These are phyloP conservation scores for Pseudeuparius sepicola DNA, from an alignment of 2,888 invertebrate species.

Conservation along the genomic window DNA sequence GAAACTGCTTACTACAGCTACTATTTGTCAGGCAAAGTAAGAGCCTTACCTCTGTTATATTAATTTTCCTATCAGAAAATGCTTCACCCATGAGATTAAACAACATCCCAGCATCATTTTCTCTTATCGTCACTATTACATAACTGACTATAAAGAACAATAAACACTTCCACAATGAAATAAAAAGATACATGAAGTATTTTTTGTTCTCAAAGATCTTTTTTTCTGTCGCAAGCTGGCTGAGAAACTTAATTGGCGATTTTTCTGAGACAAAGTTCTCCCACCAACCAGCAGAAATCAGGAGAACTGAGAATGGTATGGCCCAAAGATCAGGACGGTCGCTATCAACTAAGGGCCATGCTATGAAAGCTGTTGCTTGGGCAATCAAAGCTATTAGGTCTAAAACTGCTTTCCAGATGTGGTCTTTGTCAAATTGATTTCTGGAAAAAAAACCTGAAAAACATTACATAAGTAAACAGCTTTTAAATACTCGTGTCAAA, in stretches of 20 bases:
- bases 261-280: constrained; percentile 57
- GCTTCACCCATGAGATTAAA: constrained; percentile 42
- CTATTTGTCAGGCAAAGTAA: no score
- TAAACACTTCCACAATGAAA: constrained; percentile 67
- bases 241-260: constrained; percentile 34
- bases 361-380: constrained; percentile 56
- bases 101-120: constrained; percentile 40
- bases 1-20: no score
- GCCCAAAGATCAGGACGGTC: constrained; percentile 44
- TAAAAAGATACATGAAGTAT: constrained; percentile 62
- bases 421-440: constrained; percentile 10
- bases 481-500: no score
- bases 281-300: constrained; percentile 77
- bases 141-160: constrained; percentile 56
- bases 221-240: constrained; percentile 29
- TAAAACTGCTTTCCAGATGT: constrained; percentile 37
- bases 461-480: no score
- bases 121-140: constrained; percentile 43
- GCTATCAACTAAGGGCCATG: constrained; percentile 54
- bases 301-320: constrained; percentile 52
- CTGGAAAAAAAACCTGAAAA: constrained; percentile 18
- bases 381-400: constrained; percentile 52
- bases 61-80: constrained; percentile 45
- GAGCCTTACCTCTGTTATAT: constrained; percentile 46
- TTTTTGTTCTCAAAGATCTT: constrained; percentile 38